A percentile compares a stretch with the other conserved stretches of the same genome.
These are phyloP conservation scores for Nymphicus hollandicus DNA, from an alignment of 2,113 vertebrate species.

Conservation along the genomic window DNA sequence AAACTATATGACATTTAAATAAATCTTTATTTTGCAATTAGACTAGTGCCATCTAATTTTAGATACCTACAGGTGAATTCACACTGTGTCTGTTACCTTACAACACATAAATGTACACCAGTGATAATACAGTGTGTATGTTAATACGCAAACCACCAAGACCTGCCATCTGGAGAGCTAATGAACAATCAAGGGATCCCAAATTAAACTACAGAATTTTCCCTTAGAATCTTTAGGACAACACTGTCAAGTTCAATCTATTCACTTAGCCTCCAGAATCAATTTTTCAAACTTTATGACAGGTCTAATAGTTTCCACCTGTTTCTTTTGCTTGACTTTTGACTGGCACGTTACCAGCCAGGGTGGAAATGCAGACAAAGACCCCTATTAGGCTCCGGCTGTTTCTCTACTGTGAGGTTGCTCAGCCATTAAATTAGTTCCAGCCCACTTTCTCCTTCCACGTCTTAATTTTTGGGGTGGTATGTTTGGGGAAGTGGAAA, in stretches of 20 bases:
- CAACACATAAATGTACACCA: slow-evolving; percentile 11
- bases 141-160: slow-evolving; percentile 74
- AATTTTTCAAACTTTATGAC: slow-evolving; percentile 99
- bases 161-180: slow-evolving; percentile 88
- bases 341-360: slow-evolving; percentile 86
- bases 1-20: neutral
- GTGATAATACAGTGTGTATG: slow-evolving; percentile 63
- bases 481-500: neutral
- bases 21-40: slow-evolving; percentile 52
- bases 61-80: slow-evolving; percentile 58
- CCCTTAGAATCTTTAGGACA: slow-evolving; percentile 90
- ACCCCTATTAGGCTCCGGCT: slow-evolving; percentile 87
- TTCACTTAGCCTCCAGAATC: slow-evolving; percentile 83
- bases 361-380: slow-evolving; percentile 91
- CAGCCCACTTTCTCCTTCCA: slow-evolving; percentile 78
- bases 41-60: slow-evolving; percentile 22
- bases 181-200: slow-evolving; percentile 85
- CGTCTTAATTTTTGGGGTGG: slow-evolving; percentile 8
- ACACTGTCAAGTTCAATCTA: slow-evolving; percentile 97
- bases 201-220: slow-evolving; percentile 83
- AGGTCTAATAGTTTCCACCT: slow-evolving; percentile 97
- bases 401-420: slow-evolving; percentile 89
- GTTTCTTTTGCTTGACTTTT: slow-evolving; percentile 84
- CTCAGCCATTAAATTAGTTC: slow-evolving; percentile 97
- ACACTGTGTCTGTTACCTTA: slow-evolving; percentile 44